Evolutionary conservation across 2,113 vertebrate species (phyloP).

Genomic region (Hippocampus guttulatus): DNA sequence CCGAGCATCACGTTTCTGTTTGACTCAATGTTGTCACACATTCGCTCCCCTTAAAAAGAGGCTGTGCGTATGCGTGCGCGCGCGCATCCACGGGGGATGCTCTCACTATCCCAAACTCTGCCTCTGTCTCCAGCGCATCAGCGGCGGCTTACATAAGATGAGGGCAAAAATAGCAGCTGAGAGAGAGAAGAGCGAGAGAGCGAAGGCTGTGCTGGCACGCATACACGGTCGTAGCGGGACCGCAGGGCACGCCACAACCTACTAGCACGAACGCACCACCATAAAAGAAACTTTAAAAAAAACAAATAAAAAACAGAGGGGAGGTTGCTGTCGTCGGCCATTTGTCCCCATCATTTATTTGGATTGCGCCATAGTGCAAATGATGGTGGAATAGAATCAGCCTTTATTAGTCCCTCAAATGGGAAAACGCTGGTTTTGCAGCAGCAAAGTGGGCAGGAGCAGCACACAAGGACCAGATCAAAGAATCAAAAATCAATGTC

Average conservation of each 20-base stretch:
- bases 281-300: constrained; percentile 4
- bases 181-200: constrained; percentile 39
- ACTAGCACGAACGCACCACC: constrained; percentile 18
- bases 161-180: constrained; percentile 71
- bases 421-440: neutral
- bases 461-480: neutral
- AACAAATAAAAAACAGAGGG: constrained; percentile 13
- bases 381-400: constrained; percentile 1
- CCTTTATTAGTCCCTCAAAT: neutral
- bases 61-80: constrained; percentile 19
- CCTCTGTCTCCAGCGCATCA: constrained; percentile 67
- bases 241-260: constrained; percentile 54
- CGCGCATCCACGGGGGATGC: constrained; percentile 56
- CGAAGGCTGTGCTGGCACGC: constrained; percentile 67
- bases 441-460: neutral
- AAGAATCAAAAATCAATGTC: neutral
- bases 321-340: constrained; percentile 39
- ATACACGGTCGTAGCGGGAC: constrained; percentile 57
- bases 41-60: constrained; percentile 4
- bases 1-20: constrained; percentile 21
- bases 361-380: constrained; percentile 19
- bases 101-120: constrained; percentile 62
- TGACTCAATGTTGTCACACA: constrained; percentile 33
- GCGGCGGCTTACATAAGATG: constrained; percentile 71
- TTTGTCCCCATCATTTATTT: constrained; percentile 11